Percentiles rank a stretch among this genome's conserved stretches.
Evolutionary conservation across 2,888 invertebrate genomes (phyloP).

Genomic region (Drosophila seclusa): DNA sequence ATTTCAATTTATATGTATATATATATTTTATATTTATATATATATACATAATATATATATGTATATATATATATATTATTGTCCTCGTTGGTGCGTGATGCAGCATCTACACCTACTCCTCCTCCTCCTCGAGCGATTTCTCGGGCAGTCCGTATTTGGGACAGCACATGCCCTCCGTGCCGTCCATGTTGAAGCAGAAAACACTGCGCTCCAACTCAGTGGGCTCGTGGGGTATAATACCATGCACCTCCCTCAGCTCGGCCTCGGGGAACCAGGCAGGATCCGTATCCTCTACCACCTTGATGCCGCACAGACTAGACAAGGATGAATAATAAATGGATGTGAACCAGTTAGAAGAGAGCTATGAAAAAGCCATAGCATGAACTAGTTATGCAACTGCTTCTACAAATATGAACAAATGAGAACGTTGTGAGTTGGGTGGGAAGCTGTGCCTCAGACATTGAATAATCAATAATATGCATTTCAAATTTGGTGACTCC

Average conservation of each 20-base stretch:
- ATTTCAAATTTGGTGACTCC: neutral
- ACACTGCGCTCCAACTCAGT: slow-evolving; percentile 91
- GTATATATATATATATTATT: slow-evolving; percentile 33
- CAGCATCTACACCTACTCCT: slow-evolving; percentile 62
- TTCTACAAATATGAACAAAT: neutral
- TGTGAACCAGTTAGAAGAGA: neutral
- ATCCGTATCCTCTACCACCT: slow-evolving; percentile 94
- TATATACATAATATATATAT: neutral
- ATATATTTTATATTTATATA: no score
- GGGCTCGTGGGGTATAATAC: slow-evolving; percentile 93
- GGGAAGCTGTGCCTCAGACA: neutral
- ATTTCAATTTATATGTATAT: slow-evolving; percentile 1
- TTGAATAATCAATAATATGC: neutral
- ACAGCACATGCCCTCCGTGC: slow-evolving; percentile 93
- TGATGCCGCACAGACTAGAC: slow-evolving; percentile 90
- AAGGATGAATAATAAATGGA: neutral
- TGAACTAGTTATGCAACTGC: neutral
- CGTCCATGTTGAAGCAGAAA: slow-evolving; percentile 94
- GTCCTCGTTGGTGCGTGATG: slow-evolving; percentile 12
- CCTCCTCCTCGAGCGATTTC: slow-evolving; percentile 84
- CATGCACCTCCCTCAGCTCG: slow-evolving; percentile 94
- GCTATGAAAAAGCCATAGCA: neutral
- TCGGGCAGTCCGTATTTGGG: slow-evolving; percentile 86
- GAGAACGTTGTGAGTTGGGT: neutral
- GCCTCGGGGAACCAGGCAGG: slow-evolving; percentile 97